Evolutionary conservation across 2,888 invertebrate species (phyloP).

Genomic region (Dugesia japonica): DNA sequence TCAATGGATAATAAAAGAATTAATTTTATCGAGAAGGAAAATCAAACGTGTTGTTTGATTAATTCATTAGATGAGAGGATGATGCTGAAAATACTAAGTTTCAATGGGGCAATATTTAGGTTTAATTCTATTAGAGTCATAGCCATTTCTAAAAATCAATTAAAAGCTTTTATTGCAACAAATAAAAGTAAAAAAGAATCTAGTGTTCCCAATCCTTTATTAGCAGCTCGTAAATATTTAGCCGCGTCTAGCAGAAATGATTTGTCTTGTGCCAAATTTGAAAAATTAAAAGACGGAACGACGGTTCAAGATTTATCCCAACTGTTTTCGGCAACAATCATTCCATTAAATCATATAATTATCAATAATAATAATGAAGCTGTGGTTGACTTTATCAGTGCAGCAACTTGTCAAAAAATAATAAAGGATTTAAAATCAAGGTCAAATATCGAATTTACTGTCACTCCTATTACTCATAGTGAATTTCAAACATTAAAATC

Average conservation of each 20-base stretch:
- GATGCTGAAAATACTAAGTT: constrained; percentile 3
- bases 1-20: constrained; percentile 9
- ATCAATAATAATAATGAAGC: background rate
- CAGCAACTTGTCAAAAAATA: background rate
- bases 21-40: background rate
- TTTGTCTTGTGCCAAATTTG: background rate
- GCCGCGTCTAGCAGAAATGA: background rate
- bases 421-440: background rate
- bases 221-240: background rate
- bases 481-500: background rate
- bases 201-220: background rate
- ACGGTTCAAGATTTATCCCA: background rate
- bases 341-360: background rate
- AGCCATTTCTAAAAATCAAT: background rate
- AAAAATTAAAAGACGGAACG: background rate
- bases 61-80: background rate
- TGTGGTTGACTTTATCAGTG: background rate
- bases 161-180: background rate
- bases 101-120: background rate
- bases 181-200: background rate
- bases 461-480: background rate
- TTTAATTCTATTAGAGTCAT: constrained; percentile 11
- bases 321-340: background rate
- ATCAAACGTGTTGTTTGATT: background rate
- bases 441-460: background rate